These are phyloP conservation scores for Drosophila imparisetae DNA, from an alignment of 2,888 invertebrate species.

Conservation along the genomic window DNA sequence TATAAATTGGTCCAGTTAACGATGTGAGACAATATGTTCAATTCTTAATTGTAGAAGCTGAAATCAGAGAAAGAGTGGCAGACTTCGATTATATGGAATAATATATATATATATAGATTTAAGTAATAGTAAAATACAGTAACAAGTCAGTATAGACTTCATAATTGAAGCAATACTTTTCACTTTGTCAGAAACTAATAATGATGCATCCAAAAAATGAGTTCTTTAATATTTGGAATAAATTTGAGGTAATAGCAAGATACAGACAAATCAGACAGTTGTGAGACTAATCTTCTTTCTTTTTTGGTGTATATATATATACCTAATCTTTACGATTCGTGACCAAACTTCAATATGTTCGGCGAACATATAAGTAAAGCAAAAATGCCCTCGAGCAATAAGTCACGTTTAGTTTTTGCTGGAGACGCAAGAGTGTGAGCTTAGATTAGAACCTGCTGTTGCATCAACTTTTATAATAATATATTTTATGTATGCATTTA, in stretches of 20 bases:
- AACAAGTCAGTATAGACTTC: not conserved
- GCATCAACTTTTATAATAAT: constrained; percentile 18
- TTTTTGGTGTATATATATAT: not conserved
- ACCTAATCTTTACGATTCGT: constrained; percentile 1
- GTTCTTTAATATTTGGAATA: not conserved
- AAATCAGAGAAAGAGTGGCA: not conserved
- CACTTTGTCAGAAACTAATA: not conserved
- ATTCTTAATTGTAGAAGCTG: constrained; percentile 41
- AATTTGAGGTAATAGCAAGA: not conserved
- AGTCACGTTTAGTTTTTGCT: constrained; percentile 14
- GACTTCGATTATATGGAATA: not conserved
- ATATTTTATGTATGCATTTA: constrained; percentile 22
- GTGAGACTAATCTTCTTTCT: not conserved
- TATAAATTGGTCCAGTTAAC: constrained; percentile 73
- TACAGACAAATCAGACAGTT: not conserved
- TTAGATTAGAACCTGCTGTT: constrained; percentile 24
- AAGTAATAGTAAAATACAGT: not conserved
- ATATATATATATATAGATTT: not conserved
- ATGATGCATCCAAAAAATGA: not conserved
- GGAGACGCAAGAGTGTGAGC: not conserved
- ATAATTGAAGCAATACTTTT: not conserved
- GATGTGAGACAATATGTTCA: constrained; percentile 44
- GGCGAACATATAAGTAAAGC: too few species aligned
- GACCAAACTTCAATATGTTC: constrained; percentile 1
- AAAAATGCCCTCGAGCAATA: constrained; percentile 2